phyloP scores from a whole-genome alignment of 1,140 invertebrate species.

The Psilanteris sp. region DNA sequence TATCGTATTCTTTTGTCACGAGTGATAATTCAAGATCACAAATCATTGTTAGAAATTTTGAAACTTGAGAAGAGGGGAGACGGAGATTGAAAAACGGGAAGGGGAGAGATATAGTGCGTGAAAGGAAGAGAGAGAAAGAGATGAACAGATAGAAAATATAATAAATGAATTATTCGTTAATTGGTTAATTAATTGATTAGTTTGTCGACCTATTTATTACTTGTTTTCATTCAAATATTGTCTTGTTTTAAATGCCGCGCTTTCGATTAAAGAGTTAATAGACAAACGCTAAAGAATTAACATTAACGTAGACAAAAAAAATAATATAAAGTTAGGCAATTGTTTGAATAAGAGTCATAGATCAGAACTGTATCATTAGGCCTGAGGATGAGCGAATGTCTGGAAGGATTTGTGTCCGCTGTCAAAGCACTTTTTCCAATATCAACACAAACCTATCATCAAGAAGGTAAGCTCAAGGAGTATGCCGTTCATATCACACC shows the following conservation, averaged over 20 bases:
- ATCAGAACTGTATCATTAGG: slow-evolving; percentile 78
- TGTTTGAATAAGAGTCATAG: slow-evolving; percentile 76
- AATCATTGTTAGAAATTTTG: slow-evolving; percentile 50
- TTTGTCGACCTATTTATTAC: slow-evolving; percentile 5
- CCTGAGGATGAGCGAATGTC: slow-evolving; percentile 79
- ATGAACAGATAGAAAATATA: slow-evolving; percentile 5
- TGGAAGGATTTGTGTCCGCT: slow-evolving; percentile 79
- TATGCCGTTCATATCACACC: slow-evolving; percentile 72
- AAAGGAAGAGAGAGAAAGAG: slow-evolving; percentile 19
- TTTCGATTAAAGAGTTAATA: slow-evolving; percentile 7
- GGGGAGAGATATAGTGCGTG: too few species aligned
- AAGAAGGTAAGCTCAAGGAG: slow-evolving; percentile 78
- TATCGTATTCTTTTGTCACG: slow-evolving; percentile 35
- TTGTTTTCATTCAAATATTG: slow-evolving; percentile 3
- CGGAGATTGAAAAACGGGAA: too few species aligned
- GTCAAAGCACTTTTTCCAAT: slow-evolving; percentile 79
- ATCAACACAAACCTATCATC: slow-evolving; percentile 78
- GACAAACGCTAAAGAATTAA: too few species aligned
- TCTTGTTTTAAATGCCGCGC: not conserved
- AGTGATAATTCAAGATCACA: slow-evolving; percentile 35
- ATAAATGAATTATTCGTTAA: too few species aligned
- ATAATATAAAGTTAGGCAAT: slow-evolving; percentile 66
- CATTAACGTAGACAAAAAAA: slow-evolving; percentile 17
- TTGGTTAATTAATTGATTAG: slow-evolving; percentile 13
- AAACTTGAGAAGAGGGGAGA: too few species aligned